Percentiles rank a stretch among this genome's conserved stretches.
Conservation (phyloP, 1,140 invertebrate genomes). For the Neotoxoptera formosana region DNA sequence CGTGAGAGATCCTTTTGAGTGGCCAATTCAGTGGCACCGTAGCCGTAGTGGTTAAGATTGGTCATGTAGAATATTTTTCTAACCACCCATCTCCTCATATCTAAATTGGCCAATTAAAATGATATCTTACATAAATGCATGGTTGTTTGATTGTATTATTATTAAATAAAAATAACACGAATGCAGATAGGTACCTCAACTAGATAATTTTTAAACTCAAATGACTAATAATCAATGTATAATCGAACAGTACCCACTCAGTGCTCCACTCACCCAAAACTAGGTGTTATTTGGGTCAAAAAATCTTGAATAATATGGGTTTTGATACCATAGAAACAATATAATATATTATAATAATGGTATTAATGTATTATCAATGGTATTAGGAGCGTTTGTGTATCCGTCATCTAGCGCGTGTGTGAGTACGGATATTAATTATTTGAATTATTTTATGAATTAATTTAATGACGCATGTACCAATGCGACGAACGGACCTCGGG, state of each 20-base stretch:
- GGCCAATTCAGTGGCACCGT: background rate
- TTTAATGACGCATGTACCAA: background rate
- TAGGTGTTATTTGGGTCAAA: background rate
- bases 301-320: background rate
- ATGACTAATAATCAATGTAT: background rate
- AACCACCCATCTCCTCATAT: background rate
- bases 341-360: background rate
- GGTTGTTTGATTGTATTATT: background rate
- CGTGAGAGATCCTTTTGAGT: too few relatives aligned
- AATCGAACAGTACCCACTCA: background rate
- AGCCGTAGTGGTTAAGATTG: background rate
- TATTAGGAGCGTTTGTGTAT: background rate
- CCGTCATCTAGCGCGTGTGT: background rate
- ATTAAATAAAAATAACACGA: background rate
- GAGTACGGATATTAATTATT: background rate
- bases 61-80: background rate
- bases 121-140: background rate
- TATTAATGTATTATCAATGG: background rate
- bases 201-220: background rate
- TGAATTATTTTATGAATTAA: background rate
- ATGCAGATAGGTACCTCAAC: background rate
- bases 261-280: background rate
- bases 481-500: background rate
- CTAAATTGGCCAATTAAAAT: background rate
- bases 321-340: background rate